A percentile compares a stretch with the other conserved stretches of the same genome.
Evolutionary conservation across 2,888 invertebrate species (phyloP).

Genomic region (Andrena chrysosceles): DNA sequence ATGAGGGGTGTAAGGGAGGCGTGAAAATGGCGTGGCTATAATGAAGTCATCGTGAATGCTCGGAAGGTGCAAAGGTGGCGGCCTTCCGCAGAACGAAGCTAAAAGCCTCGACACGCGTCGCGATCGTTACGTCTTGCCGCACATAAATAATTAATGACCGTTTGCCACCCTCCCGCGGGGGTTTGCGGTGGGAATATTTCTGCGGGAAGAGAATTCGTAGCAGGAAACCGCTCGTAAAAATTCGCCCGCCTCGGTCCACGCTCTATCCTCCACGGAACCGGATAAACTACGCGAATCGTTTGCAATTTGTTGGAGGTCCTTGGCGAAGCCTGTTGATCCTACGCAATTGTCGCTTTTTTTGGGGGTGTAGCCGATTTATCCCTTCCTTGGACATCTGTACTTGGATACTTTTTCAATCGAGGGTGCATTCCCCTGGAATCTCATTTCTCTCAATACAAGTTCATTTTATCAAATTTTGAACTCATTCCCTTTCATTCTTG

Average conservation of each 20-base stretch:
- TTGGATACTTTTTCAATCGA: background rate
- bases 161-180: conserved; percentile 52
- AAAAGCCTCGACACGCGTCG: conserved; percentile 71
- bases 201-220: conserved; percentile 19
- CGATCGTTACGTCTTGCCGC: conserved; percentile 69
- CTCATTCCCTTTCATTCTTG: too few relatives aligned
- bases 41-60: conserved; percentile 62
- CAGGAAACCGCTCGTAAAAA: conserved; percentile 58
- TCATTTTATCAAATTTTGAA: background rate
- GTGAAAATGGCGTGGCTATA: conserved; percentile 31
- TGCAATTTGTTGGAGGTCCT: conserved; percentile 60
- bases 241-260: conserved; percentile 32
- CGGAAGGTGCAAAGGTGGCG: conserved; percentile 62
- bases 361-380: conserved; percentile 44
- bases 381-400: background rate
- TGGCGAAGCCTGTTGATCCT: conserved; percentile 64
- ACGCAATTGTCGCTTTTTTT: background rate
- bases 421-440: background rate
- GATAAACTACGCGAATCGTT: conserved; percentile 48
- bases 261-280: conserved; percentile 31
- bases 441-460: background rate
- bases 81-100: conserved; percentile 52
- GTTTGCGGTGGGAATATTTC: conserved; percentile 65
- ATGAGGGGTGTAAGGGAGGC: background rate
- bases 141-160: conserved; percentile 75